Conservation (phyloP, 1,140 invertebrate genomes). For the Druon quercuslanigerum region DNA sequence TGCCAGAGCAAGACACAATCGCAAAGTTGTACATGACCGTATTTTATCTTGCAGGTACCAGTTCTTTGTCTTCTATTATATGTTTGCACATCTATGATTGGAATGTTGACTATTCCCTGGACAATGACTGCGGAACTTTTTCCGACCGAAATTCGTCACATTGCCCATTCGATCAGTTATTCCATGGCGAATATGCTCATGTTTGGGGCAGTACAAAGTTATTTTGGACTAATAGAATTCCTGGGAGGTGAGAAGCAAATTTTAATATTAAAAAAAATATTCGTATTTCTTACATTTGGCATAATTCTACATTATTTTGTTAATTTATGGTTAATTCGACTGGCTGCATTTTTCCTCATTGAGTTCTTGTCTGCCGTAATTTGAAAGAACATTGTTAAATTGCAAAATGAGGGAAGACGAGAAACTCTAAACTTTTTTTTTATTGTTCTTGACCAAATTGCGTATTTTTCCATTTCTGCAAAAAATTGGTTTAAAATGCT, state of each 20-base stretch:
- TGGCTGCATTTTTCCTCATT: too few relatives aligned
- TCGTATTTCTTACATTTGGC: not conserved
- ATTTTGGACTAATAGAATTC: slow-evolving; percentile 67
- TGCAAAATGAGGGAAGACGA: too few relatives aligned
- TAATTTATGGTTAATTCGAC: too few relatives aligned
- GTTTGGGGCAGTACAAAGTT: slow-evolving; percentile 76
- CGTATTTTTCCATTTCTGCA: too few relatives aligned
- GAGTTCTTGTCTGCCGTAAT: too few relatives aligned
- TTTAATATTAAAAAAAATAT: slow-evolving; percentile 20
- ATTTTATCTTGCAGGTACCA: slow-evolving; percentile 61
- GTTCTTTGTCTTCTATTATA: slow-evolving; percentile 75
- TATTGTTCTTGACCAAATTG: too few relatives aligned
- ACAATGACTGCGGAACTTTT: slow-evolving; percentile 80
- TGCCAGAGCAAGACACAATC: too few relatives aligned
- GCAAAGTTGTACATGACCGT: too few relatives aligned
- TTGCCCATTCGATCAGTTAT: slow-evolving; percentile 76
- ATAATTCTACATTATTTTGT: not conserved
- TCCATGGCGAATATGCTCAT: slow-evolving; percentile 77
- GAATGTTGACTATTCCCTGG: slow-evolving; percentile 78
- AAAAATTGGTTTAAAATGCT: too few relatives aligned
- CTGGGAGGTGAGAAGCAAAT: slow-evolving; percentile 70
- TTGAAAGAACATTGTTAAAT: too few relatives aligned
- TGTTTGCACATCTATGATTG: slow-evolving; percentile 77
- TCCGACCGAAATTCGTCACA: slow-evolving; percentile 78
- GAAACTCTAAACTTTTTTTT: too few relatives aligned